Conservation (phyloP, 2,113 vertebrate genomes). For the Eolophus roseicapilla region DNA sequence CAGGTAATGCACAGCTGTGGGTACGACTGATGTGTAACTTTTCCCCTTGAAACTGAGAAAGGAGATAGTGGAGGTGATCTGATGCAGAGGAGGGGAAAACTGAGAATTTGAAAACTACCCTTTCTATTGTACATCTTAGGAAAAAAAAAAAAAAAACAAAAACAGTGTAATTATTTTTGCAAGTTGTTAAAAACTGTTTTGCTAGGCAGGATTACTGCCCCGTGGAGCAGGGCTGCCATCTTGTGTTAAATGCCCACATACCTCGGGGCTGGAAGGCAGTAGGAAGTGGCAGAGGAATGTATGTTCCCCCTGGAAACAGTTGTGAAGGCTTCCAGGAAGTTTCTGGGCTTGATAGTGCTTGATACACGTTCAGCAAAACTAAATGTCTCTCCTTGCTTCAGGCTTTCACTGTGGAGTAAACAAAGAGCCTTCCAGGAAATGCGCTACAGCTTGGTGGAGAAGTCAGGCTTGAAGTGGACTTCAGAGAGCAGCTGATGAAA, state of each 20-base stretch:
- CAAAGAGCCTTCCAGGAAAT: slow-evolving; percentile 1
- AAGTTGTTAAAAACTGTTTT: too few relatives aligned
- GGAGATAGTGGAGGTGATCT: not conserved
- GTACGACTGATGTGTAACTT: not conserved
- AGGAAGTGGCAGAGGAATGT: not conserved
- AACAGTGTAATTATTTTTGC: not conserved
- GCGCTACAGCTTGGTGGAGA: not conserved
- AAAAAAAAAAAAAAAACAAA: not conserved
- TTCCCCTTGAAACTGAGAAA: not conserved
- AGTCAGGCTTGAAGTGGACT: not conserved
- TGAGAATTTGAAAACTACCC: not conserved
- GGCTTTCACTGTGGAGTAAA: not conserved
- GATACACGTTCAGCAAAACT: not conserved
- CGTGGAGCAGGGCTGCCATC: not conserved
- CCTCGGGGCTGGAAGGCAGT: fast-evolving
- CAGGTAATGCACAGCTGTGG: not conserved
- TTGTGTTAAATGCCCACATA: not conserved
- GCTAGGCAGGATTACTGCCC: not conserved
- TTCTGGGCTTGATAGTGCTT: not conserved
- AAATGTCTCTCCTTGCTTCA: not conserved
- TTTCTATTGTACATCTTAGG: not conserved
- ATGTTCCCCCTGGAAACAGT: not conserved
- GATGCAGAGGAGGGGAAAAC: not conserved
- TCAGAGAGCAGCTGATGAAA: not conserved
- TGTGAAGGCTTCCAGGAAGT: not conserved